Evolutionary conservation across 23 tunicate species (phyloP), one percentile per base, ranked within the genome.

Genomic region (Halocynthia roretzi): DNA sequence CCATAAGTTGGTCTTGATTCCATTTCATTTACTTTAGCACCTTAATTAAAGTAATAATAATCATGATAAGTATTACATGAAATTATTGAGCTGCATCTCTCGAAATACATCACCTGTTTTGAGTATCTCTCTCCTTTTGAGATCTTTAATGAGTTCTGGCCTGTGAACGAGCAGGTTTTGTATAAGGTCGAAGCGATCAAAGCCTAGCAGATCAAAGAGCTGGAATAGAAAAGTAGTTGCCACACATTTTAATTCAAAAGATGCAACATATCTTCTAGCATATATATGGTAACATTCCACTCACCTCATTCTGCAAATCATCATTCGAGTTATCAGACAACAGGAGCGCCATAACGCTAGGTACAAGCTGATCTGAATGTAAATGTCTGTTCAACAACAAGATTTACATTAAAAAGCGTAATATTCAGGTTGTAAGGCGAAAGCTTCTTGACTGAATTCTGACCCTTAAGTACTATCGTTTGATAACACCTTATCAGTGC

Each of bases 181-280:
- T 17, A 92, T 83, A 48, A 92, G 62, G 61, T 92, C 98, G n/a
- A 92, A 74, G 17, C 81, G 81, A 22, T 92, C 92, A 73, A 92
- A 92, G 10, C 98, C 98, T 52, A 92, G 85, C 62, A 92, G 66
- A 11, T 92, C 98, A 54, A 91, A 86, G 6, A 92, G 62, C 98
- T 92, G 56, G 12, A 86, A 92, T 9, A 71, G 78, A 74, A 71
- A 10, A 70, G 53, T 8, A n/a, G 5, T 10, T 10, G 72, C 19
- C 17, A 72, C 23, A 50, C 5, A 5, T 52, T 12, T 72, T 67
- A 5, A 72, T 72, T 72, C 5, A 0, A 0, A 14, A 14, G 2
- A 68, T 68, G 21, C 14, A 17, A 68, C 14, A 0, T 50, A 72
- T 1, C 44, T 31, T 31, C 44, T 31, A 31, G 44, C 44, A 31